Percentiles rank a stretch among this genome's conserved stretches.
These are phyloP conservation scores for Ambastaia sidthimunki DNA, from an alignment of 2,797 vertebrate species.

Conservation along the genomic window DNA sequence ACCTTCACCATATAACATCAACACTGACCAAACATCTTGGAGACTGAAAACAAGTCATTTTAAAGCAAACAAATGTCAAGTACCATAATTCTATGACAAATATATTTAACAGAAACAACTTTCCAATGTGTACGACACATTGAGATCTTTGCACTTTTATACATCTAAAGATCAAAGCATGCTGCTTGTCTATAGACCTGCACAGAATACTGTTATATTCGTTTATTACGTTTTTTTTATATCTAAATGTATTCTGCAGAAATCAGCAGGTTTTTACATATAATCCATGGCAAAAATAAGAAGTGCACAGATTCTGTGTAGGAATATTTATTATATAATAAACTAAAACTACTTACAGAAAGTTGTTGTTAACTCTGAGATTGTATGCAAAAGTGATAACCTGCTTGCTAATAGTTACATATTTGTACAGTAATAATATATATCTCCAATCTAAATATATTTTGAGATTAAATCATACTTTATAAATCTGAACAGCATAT, in stretches of 20 bases:
- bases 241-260: neutral
- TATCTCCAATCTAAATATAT: slow-evolving; percentile 47
- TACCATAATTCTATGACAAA: neutral
- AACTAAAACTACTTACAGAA: neutral
- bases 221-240: neutral
- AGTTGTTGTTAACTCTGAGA: neutral
- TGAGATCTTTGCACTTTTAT: neutral
- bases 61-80: neutral
- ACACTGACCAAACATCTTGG: neutral
- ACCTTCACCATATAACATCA: slow-evolving; percentile 72
- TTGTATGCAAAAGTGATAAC: neutral
- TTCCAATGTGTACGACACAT: neutral
- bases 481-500: neutral
- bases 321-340: slow-evolving; percentile 1
- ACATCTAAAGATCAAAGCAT: slow-evolving; percentile 11
- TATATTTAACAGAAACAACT: neutral
- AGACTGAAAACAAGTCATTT: neutral
- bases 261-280: neutral
- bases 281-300: neutral
- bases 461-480: slow-evolving; percentile 37
- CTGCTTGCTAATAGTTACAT: neutral
- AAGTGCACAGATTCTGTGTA: neutral
- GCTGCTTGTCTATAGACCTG: neutral
- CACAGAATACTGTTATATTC: neutral
- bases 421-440: slow-evolving; percentile 44